Percentiles rank a stretch among this genome's conserved stretches.
These are phyloP conservation scores for Bryconaethiops microstoma DNA, from an alignment of 2,797 vertebrate species.

Conservation along the genomic window DNA sequence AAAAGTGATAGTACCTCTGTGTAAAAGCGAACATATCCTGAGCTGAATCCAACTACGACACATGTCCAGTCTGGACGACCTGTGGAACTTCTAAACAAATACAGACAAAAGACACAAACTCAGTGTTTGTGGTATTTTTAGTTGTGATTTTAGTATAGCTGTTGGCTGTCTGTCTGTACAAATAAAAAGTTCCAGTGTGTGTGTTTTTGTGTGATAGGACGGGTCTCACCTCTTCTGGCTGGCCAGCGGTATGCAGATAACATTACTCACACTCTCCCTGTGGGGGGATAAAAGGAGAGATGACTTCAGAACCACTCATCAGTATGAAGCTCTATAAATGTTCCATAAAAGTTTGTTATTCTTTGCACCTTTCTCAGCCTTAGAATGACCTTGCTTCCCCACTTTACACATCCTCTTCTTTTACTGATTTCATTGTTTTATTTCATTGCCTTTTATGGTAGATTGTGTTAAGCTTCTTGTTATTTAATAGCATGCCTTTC, in stretches of 20 bases:
- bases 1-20: slow-evolving; percentile 84
- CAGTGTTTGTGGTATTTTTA: neutral
- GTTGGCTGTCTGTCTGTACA: too few species aligned
- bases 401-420: too few species aligned
- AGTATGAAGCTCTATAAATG: too few species aligned
- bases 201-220: neutral
- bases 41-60: slow-evolving; percentile 93
- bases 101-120: slow-evolving; percentile 6
- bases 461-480: too few species aligned
- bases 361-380: too few species aligned
- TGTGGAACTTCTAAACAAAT: slow-evolving; percentile 87
- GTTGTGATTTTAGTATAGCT: too few species aligned
- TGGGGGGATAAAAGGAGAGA: slow-evolving; percentile 49
- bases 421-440: too few species aligned
- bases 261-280: slow-evolving; percentile 91
- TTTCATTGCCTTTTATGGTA: too few species aligned
- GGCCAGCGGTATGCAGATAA: slow-evolving; percentile 92
- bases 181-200: neutral
- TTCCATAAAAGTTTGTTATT: too few species aligned
- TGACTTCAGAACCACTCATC: neutral
- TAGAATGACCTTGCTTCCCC: too few species aligned
- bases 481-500: too few species aligned
- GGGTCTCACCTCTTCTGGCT: slow-evolving; percentile 94
- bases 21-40: slow-evolving; percentile 95
- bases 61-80: slow-evolving; percentile 98